Conservation (phyloP, 2,113 vertebrate species). For the Globicephala melas region DNA sequence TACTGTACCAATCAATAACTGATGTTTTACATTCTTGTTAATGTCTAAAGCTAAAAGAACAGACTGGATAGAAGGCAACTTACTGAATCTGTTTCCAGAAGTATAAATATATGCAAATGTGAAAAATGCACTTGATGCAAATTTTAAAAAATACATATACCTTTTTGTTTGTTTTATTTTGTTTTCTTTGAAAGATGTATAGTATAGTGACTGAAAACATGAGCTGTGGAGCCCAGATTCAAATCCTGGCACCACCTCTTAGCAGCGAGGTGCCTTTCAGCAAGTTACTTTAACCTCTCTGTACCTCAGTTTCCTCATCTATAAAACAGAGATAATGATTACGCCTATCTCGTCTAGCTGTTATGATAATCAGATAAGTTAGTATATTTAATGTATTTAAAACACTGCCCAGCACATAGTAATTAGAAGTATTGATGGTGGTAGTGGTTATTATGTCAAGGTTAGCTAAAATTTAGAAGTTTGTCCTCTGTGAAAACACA, state of each 20-base stretch:
- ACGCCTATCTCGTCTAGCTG: not conserved
- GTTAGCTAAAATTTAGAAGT: not conserved
- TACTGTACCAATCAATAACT: not conserved
- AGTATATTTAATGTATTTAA: not conserved
- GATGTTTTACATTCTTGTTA: not conserved
- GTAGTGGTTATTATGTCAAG: not conserved
- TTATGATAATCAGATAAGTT: not conserved
- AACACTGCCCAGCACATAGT: not conserved
- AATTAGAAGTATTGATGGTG: not conserved
- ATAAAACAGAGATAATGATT: not conserved
- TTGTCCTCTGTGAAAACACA: not conserved
- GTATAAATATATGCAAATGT: not conserved
- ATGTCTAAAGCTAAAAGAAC: not conserved
- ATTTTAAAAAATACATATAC: not conserved
- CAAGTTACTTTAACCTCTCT: not conserved
- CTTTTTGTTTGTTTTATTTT: not conserved
- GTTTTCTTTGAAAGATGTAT: not conserved
- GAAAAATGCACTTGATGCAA: not conserved
- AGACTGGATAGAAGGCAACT: not conserved
- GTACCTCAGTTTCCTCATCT: not conserved
- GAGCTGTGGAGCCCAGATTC: not conserved
- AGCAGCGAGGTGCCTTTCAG: not conserved
- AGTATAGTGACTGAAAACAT: not conserved
- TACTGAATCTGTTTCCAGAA: conserved; percentile 8
- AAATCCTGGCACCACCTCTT: not conserved